Conservation (phyloP, 2,888 invertebrate species). For the Parnassius apollo region DNA sequence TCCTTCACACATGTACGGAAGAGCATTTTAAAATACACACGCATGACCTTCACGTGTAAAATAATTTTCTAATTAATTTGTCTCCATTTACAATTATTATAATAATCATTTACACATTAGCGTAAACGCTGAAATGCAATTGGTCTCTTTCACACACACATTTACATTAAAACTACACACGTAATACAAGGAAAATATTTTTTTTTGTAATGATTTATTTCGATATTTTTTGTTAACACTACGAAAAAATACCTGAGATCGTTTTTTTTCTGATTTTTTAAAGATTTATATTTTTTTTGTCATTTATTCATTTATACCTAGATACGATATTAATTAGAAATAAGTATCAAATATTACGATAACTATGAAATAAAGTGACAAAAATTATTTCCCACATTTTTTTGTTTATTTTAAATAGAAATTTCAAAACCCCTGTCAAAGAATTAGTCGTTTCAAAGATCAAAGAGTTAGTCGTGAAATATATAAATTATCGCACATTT, state of each 20-base stretch:
- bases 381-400: conserved; percentile 34
- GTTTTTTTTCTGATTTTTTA: conserved; percentile 51
- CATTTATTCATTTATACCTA: conserved; percentile 44
- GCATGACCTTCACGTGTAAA: neutral
- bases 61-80: conserved; percentile 9
- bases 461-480: conserved; percentile 14
- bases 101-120: conserved; percentile 16
- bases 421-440: conserved; percentile 29
- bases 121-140: conserved; percentile 22
- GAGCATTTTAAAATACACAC: neutral
- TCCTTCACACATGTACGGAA: neutral
- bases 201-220: conserved; percentile 17
- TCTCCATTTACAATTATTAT: conserved; percentile 10
- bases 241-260: conserved; percentile 56
- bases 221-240: conserved; percentile 9
- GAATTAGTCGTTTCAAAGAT: neutral
- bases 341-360: conserved; percentile 46
- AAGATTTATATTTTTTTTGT: conserved; percentile 33
- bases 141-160: conserved; percentile 12
- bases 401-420: conserved; percentile 27
- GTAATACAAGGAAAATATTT: conserved; percentile 16
- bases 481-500: conserved; percentile 26
- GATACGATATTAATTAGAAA: conserved; percentile 39
- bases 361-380: conserved; percentile 31
- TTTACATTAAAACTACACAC: conserved; percentile 24